Percentiles rank a stretch among this genome's conserved stretches.
Evolutionary conservation across 2,113 vertebrate genomes (phyloP).

Genomic region (Trichechus manatus): DNA sequence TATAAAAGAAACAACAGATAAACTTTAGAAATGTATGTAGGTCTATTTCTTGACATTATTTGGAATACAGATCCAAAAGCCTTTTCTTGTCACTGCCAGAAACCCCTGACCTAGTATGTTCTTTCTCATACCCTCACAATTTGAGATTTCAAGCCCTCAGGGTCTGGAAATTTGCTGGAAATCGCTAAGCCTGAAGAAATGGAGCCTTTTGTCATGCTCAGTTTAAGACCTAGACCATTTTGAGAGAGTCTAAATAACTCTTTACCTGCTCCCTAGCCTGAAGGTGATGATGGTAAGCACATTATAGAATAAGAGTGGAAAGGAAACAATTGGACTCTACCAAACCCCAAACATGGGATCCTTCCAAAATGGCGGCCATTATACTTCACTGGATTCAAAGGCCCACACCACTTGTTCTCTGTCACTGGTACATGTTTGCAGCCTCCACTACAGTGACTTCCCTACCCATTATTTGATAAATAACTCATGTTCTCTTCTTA

Average conservation of each 20-base stretch:
- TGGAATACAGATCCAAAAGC: background rate
- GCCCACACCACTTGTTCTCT: too few relatives aligned
- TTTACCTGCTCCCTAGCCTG: background rate
- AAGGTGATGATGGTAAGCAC: background rate
- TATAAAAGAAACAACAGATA: constrained; percentile 27
- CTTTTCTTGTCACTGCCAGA: constrained; percentile 1
- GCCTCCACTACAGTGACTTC: background rate
- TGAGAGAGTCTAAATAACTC: background rate
- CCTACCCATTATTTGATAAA: background rate
- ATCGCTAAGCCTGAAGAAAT: constrained; percentile 11
- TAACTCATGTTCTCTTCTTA: constrained; percentile 76
- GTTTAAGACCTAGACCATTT: constrained; percentile 6
- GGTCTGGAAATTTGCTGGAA: background rate
- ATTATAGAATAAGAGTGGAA: background rate
- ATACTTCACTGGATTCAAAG: background rate
- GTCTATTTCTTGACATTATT: constrained; percentile 4
- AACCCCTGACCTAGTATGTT: background rate
- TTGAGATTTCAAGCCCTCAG: background rate
- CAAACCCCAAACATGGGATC: background rate
- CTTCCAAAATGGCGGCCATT: background rate
- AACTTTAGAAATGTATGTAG: background rate
- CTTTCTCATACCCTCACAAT: background rate
- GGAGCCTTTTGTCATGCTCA: background rate
- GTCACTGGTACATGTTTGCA: background rate
- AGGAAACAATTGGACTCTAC: background rate